A percentile compares a stretch with the other conserved stretches of the same genome.
phyloP scores from a whole-genome alignment of 1,140 invertebrate species.

The Eriocheir sinensis region DNA sequence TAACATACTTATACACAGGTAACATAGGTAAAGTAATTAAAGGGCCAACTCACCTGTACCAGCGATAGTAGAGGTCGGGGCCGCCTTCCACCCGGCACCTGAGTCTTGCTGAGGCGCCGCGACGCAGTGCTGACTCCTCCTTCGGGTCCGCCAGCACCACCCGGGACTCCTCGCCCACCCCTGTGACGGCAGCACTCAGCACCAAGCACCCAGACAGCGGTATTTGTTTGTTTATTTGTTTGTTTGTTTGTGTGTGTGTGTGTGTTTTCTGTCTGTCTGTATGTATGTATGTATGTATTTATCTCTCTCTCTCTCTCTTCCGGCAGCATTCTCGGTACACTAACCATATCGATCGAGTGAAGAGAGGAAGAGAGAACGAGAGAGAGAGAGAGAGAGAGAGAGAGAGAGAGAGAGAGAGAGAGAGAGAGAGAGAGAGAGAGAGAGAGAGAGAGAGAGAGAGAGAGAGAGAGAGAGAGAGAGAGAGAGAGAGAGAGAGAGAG shows the following conservation, averaged over 20 bases:
- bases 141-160: conserved; percentile 67
- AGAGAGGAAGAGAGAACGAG: conserved; percentile 21
- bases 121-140: conserved; percentile 34
- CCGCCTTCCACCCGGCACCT: conserved; percentile 65
- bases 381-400: neutral
- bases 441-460: neutral
- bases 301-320: conserved; percentile 52
- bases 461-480: neutral
- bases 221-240: conserved; percentile 4
- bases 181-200: neutral
- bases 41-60: conserved; percentile 55
- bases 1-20: too few relatives aligned
- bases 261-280: neutral
- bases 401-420: conserved; percentile 44
- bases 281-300: neutral
- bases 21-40: too few relatives aligned
- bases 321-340: neutral
- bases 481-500: neutral
- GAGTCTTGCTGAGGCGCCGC: conserved; percentile 50
- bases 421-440: conserved; percentile 28
- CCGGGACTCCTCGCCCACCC: conserved; percentile 58
- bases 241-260: conserved; percentile 34
- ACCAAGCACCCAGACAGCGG: too few relatives aligned
- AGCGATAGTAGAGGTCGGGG: conserved; percentile 66
- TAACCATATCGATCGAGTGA: neutral